Evolutionary conservation across 2,888 invertebrate genomes (phyloP).

Genomic region (Augochlorella aurata): DNA sequence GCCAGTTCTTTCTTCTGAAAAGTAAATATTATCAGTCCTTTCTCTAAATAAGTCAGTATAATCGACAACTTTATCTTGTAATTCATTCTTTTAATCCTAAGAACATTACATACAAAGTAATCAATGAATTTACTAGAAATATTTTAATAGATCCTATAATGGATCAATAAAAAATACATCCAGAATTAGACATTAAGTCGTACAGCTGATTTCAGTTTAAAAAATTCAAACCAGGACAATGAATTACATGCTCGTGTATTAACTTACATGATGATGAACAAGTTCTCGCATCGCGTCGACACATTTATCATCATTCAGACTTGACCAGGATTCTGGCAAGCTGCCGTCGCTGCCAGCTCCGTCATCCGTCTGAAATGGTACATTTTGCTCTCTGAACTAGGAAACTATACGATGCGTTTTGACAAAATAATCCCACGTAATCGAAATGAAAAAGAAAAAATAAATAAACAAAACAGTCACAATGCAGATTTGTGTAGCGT

Average conservation of each 20-base stretch:
- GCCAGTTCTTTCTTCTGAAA: conserved; percentile 88
- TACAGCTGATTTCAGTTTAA: background rate
- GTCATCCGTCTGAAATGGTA: conserved; percentile 80
- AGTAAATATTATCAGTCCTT: background rate
- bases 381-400: conserved; percentile 34
- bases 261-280: conserved; percentile 88
- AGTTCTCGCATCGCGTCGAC: conserved; percentile 86
- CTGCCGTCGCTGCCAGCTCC: conserved; percentile 77
- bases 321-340: conserved; percentile 79
- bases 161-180: background rate
- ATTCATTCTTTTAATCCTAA: background rate
- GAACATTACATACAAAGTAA: background rate
- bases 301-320: conserved; percentile 84
- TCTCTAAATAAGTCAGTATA: background rate
- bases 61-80: background rate
- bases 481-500: conserved; percentile 37
- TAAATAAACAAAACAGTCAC: conserved; percentile 15
- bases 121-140: background rate
- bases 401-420: background rate
- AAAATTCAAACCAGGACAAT: background rate
- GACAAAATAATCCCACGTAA: background rate
- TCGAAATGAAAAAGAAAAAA: background rate
- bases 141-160: background rate
- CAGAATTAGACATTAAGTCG: background rate
- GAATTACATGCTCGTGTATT: background rate